A percentile compares a stretch with the other conserved stretches of the same genome.
Evolutionary conservation across 92 coral and sea anemone species (phyloP).

Genomic region (Hydrozoanthus gracilis): DNA sequence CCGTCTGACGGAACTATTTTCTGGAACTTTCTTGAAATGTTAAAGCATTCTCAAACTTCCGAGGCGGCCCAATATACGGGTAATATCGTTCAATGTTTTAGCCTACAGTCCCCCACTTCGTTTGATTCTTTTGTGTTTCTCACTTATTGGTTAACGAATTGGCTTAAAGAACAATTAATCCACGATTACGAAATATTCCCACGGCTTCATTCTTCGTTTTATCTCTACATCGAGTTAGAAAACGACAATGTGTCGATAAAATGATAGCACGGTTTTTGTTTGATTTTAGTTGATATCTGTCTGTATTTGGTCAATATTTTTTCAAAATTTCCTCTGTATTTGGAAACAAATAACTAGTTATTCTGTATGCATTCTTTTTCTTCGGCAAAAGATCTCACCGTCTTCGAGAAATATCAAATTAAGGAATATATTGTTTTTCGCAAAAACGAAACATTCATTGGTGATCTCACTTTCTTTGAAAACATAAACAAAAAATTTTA

Average conservation of each 20-base stretch:
- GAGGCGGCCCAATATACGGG: background rate
- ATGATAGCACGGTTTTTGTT: background rate
- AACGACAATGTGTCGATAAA: background rate
- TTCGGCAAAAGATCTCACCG: too few relatives aligned
- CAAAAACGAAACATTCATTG: too few relatives aligned
- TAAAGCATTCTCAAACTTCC: background rate
- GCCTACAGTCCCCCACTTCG: too few relatives aligned
- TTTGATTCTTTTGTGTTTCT: background rate
- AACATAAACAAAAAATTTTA: too few relatives aligned
- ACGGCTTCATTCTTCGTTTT: background rate
- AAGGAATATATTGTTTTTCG: too few relatives aligned
- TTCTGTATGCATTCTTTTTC: too few relatives aligned
- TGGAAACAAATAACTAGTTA: too few relatives aligned
- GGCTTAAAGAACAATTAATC: background rate
- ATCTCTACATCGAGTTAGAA: background rate
- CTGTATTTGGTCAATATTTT: background rate
- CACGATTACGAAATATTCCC: background rate
- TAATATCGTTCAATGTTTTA: too few relatives aligned
- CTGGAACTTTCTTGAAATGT: constrained; percentile 12
- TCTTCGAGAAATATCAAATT: too few relatives aligned
- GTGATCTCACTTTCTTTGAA: too few relatives aligned
- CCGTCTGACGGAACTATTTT: too few relatives aligned
- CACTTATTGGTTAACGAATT: background rate
- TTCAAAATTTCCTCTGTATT: too few relatives aligned
- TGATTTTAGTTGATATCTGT: background rate